Percentiles rank a stretch among this genome's conserved stretches.
Conservation (phyloP, 2,797 vertebrate genomes). For the Sebastes ruberrimus region DNA sequence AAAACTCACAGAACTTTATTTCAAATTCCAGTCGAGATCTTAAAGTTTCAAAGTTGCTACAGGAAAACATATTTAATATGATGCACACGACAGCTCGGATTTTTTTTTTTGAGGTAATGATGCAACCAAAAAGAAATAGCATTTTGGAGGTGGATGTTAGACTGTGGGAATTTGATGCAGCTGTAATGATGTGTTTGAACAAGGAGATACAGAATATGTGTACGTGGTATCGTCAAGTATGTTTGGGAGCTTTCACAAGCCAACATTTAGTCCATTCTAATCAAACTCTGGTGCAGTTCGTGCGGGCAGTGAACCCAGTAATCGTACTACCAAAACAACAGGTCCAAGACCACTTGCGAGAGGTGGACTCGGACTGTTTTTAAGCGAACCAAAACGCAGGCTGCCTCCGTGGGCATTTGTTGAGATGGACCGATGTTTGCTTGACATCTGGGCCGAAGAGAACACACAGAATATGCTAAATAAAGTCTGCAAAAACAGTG, state of each 20-base stretch:
- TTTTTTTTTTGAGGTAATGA: conserved; percentile 38
- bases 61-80: conserved; percentile 26
- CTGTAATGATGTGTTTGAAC: conserved; percentile 1
- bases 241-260: not conserved
- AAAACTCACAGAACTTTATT: not conserved
- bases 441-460: too few relatives aligned
- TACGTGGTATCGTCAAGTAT: not conserved
- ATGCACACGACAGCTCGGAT: conserved; percentile 9
- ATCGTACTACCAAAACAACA: too few relatives aligned
- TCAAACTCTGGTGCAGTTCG: too few relatives aligned
- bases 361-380: too few relatives aligned
- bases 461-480: too few relatives aligned
- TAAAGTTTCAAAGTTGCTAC: conserved; percentile 10
- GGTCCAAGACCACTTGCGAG: too few relatives aligned
- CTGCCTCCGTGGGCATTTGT: too few relatives aligned
- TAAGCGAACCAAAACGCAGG: too few relatives aligned
- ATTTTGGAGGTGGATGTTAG: conserved; percentile 1
- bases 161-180: not conserved
- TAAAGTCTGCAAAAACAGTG: too few relatives aligned
- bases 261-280: too few relatives aligned
- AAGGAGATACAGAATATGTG: not conserved
- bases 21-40: conserved; percentile 19
- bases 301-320: too few relatives aligned
- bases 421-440: too few relatives aligned
- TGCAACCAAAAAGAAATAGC: conserved; percentile 43